Evolutionary conservation across 30 jellyfish, hydroid and myxozoan genomes (phyloP).

Genomic region (Turritopsis dohrnii): DNA sequence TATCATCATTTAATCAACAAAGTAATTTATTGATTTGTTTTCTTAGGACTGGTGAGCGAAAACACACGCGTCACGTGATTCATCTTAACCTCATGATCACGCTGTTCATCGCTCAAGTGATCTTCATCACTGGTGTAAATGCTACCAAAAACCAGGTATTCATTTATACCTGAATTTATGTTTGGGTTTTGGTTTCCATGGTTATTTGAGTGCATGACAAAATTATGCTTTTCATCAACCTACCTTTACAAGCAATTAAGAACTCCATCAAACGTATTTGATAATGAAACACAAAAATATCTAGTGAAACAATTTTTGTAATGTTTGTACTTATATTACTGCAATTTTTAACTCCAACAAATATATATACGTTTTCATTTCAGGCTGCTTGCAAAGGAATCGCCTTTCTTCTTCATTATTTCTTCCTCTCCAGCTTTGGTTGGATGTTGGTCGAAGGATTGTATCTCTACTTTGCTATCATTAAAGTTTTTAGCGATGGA

Average conservation of each 20-base stretch:
- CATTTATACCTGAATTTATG: not conserved
- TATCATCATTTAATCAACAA: not conserved
- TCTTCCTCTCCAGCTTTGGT: slow-evolving; percentile 33
- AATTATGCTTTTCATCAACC: too few species aligned
- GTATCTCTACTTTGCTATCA: slow-evolving; percentile 14
- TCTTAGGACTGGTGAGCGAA: slow-evolving; percentile 23
- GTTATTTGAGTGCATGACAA: not conserved
- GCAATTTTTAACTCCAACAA: not conserved
- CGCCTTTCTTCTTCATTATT: slow-evolving; percentile 32
- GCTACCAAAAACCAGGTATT: slow-evolving; percentile 21
- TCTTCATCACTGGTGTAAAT: slow-evolving; percentile 21
- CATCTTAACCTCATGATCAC: slow-evolving; percentile 26
- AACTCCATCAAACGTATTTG: not conserved
- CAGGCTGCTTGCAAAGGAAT: slow-evolving; percentile 25
- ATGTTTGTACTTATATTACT: too few species aligned
- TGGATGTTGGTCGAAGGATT: slow-evolving; percentile 47
- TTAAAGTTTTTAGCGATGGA: slow-evolving; percentile 36
- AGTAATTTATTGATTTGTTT: not conserved
- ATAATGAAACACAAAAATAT: too few species aligned
- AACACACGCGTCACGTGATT: slow-evolving; percentile 30
- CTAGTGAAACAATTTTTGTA: too few species aligned
- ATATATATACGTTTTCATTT: not conserved
- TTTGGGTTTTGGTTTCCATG: not conserved
- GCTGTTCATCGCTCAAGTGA: slow-evolving; percentile 17
- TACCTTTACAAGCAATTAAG: not conserved